A percentile compares a stretch with the other conserved stretches of the same genome.
These are phyloP conservation scores for Muraenolepis orangiensis DNA, from an alignment of 2,797 vertebrate genomes.

Conservation along the genomic window DNA sequence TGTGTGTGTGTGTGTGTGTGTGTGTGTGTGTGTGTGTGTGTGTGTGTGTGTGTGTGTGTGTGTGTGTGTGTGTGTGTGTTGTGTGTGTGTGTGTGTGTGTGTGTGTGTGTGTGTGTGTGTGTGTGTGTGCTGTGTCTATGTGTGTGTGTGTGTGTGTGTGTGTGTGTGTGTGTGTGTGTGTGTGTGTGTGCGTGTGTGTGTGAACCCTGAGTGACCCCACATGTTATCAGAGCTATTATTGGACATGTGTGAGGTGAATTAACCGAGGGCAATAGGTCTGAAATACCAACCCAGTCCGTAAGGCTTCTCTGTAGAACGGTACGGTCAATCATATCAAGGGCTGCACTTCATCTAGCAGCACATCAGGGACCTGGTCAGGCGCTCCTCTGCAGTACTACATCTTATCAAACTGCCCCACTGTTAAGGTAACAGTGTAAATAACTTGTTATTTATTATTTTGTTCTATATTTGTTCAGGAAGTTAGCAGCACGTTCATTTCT, in stretches of 20 bases:
- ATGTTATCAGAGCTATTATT: neutral
- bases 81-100: neutral
- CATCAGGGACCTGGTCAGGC: neutral
- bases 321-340: neutral
- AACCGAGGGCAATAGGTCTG: neutral
- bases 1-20: neutral
- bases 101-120: neutral
- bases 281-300: neutral
- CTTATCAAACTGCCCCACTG: neutral
- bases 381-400: neutral
- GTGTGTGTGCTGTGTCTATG: too few species aligned
- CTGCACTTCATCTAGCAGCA: neutral
- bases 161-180: too few species aligned
- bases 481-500: too few species aligned
- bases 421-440: too few species aligned
- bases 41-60: too few species aligned
- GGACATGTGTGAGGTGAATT: neutral
- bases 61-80: too few species aligned
- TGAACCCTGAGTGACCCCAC: neutral
- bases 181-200: neutral
- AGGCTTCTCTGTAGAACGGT: neutral
- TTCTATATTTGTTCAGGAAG: too few species aligned
- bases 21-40: neutral
- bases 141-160: too few species aligned
- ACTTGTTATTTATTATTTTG: too few species aligned